phyloP scores from a whole-genome alignment of 53 echinoderm and acorn worm genomes.

The Temnopleurus reevesii region DNA sequence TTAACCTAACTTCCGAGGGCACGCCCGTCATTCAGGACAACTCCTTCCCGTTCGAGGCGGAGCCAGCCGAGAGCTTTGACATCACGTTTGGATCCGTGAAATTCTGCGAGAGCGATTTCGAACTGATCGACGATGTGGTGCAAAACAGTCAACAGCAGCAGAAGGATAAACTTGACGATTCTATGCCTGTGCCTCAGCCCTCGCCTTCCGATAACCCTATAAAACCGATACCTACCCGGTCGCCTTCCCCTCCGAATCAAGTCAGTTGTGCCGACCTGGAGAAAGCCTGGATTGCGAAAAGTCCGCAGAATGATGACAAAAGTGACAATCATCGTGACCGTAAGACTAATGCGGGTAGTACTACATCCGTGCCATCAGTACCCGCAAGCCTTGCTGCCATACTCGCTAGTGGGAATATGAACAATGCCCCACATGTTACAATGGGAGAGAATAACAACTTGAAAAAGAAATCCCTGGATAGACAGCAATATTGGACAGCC shows the following conservation, averaged over 20 bases:
- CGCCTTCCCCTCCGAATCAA: conserved; percentile 13
- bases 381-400: conserved; percentile 34
- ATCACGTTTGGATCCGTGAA: conserved; percentile 72
- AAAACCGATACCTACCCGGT: neutral
- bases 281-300: conserved; percentile 38
- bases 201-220: neutral
- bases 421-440: conserved; percentile 20
- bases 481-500: neutral
- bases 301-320: conserved; percentile 14
- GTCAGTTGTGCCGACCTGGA: conserved; percentile 47
- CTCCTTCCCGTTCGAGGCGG: conserved; percentile 64
- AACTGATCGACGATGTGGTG: conserved; percentile 62
- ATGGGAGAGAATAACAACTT: conserved; percentile 3
- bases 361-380: conserved; percentile 28
- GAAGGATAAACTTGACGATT: conserved; percentile 13
- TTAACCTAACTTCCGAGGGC: conserved; percentile 50
- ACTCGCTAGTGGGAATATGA: conserved; percentile 19
- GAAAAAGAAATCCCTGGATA: conserved; percentile 4
- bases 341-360: neutral
- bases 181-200: conserved; percentile 35
- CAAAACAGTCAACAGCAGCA: conserved; percentile 26
- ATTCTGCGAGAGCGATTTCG: conserved; percentile 67
- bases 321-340: neutral
- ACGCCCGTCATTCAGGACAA: conserved; percentile 39
- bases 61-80: conserved; percentile 67